phyloP scores from a whole-genome alignment of 2,113 vertebrate species.

The Halcyon malimbica region DNA sequence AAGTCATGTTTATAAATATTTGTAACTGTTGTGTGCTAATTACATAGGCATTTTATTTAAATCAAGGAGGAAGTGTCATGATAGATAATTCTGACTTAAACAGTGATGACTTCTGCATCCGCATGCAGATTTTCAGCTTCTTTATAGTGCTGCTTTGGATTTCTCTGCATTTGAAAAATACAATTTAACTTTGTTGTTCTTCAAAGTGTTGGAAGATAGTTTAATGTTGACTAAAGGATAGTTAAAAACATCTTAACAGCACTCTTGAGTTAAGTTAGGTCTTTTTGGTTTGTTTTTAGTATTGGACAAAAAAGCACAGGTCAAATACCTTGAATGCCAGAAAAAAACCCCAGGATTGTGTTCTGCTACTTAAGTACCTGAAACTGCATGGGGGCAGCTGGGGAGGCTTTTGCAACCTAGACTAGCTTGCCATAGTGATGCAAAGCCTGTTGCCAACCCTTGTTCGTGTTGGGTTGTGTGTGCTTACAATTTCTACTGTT shows the following conservation, averaged over 20 bases:
- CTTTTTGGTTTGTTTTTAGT: neutral
- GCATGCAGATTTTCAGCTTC: neutral
- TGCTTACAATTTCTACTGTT: accelerated
- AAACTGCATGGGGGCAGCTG: neutral
- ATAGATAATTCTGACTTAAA: neutral
- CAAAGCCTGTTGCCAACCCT: neutral
- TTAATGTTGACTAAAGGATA: neutral
- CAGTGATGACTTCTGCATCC: neutral
- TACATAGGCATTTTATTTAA: neutral
- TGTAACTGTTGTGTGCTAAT: neutral
- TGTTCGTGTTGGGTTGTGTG: neutral
- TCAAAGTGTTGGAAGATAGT: neutral
- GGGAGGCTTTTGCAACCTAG: neutral
- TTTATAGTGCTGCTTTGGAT: neutral
- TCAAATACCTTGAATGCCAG: neutral
- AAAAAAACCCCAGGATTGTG: neutral
- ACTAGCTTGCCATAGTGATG: neutral
- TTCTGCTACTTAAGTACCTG: neutral
- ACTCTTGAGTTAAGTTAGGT: neutral
- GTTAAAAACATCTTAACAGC: neutral
- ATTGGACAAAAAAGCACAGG: neutral
- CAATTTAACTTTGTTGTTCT: neutral
- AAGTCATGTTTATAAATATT: neutral
- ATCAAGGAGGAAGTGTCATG: neutral
- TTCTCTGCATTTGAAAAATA: neutral